Evolutionary conservation across 92 coral and sea anemone genomes (phyloP), one percentile per base, ranked within the genome.

Genomic region (Palythoa heliodiscus): DNA sequence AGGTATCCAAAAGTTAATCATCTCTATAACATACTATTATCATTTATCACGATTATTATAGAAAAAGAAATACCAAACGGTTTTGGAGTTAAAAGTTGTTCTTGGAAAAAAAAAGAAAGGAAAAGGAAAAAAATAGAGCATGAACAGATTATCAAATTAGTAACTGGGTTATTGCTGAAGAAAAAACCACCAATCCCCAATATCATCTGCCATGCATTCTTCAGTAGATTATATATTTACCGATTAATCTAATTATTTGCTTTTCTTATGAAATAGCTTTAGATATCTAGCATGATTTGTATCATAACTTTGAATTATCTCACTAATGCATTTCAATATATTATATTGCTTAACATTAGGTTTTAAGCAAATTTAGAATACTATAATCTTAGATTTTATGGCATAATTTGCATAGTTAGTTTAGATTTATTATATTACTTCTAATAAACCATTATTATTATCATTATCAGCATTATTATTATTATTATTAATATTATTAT

Each of bases 101-200:
- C 64, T 58, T 58, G 14, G 64, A 58, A 58, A 58, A 58, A 58
- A 58, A 58, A 58, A 15, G n/a, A 58, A 58, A 77, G 15, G 35
- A 19, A 75, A 40, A 75, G 40, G 29, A 1, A 25, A 13, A 73
- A 12, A 73, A n/a, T n/a, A n/a, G n/a, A 5, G 52, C 77, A 73
- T 73, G 77, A 25, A 73, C 77, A 35, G 29, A 73, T 73, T 73
- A 7, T 73, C 29, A 73, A 73, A 53, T 73, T 53, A 73, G 43
- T 73, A 53, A 73, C 52, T 73, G 77, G 52, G 48, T 35, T 39
- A 73, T 73, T 73, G 38, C 14, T n/a, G 77, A 73, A 73, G 43
- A 73, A 73, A 73, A 73, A 5, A 20, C 77, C 37, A 2, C 37
- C 47, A 39, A 53, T 23, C 52, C 55, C 55, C 55, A 52, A 52